Conservation (phyloP, 2,797 vertebrate species). For the Brotula barbata region DNA sequence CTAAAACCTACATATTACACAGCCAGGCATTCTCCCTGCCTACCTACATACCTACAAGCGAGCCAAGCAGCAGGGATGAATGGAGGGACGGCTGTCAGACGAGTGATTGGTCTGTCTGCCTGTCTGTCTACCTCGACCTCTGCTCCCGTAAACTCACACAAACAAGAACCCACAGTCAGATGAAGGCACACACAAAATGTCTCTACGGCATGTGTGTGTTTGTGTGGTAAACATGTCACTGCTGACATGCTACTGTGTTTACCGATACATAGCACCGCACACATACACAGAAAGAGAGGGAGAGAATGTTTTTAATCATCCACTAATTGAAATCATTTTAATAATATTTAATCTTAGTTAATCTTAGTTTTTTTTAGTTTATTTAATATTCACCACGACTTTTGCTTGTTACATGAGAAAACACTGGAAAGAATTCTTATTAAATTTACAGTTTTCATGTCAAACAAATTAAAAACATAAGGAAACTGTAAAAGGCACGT, state of each 20-base stretch:
- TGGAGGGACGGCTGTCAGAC: constrained; percentile 44
- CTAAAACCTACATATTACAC: constrained; percentile 80
- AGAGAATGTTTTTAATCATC: too few species aligned
- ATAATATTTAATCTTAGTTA: too few species aligned
- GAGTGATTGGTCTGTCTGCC: constrained; percentile 57
- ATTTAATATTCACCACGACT: background rate
- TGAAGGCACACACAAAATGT: constrained; percentile 2
- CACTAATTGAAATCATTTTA: too few species aligned
- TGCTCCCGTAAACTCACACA: constrained; percentile 26
- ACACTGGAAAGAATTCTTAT: too few species aligned
- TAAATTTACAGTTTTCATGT: too few species aligned
- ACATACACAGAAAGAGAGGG: constrained; percentile 6
- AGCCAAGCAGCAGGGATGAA: constrained; percentile 27
- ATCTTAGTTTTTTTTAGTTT: too few species aligned
- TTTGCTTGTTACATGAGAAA: too few species aligned
- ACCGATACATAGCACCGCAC: constrained; percentile 35
- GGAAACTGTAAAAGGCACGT: background rate
- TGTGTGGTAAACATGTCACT: constrained; percentile 58
- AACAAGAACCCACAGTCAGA: constrained; percentile 39
- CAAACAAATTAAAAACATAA: too few species aligned
- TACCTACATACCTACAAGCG: constrained; percentile 56
- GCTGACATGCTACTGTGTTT: constrained; percentile 48
- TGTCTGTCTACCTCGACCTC: background rate
- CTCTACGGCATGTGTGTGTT: constrained; percentile 35
- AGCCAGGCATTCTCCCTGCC: constrained; percentile 64